A percentile compares a stretch with the other conserved stretches of the same genome.
phyloP scores from a whole-genome alignment of 2,888 invertebrate genomes.

The Troglohyphantes excavatus region DNA sequence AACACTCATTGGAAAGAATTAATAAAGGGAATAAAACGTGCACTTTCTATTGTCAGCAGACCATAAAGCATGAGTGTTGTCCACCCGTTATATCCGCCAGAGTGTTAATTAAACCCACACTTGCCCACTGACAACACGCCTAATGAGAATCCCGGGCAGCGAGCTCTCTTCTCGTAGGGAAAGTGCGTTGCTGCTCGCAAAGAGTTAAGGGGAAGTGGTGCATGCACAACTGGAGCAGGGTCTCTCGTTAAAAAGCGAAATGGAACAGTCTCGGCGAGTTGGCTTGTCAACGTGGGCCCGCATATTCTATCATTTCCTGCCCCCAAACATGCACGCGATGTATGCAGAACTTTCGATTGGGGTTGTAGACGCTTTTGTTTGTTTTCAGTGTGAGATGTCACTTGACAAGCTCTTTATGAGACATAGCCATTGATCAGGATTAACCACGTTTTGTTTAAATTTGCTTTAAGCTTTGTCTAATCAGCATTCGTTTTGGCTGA shows the following conservation, averaged over 20 bases:
- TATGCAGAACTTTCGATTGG: background rate
- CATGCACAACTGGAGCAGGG: constrained; percentile 47
- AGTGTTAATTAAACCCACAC: background rate
- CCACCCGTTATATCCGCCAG: background rate
- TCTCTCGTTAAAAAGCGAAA: constrained; percentile 12
- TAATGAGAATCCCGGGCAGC: background rate
- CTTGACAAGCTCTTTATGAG: too few species aligned
- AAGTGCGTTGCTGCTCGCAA: constrained; percentile 23
- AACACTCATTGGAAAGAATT: background rate
- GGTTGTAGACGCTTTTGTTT: background rate
- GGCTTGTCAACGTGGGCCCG: constrained; percentile 14
- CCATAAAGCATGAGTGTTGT: background rate
- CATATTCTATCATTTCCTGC: background rate
- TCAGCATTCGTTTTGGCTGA: too few species aligned
- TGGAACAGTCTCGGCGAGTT: constrained; percentile 12
- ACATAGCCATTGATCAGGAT: too few species aligned
- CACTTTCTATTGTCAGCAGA: background rate
- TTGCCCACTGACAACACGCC: background rate
- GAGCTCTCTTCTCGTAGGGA: background rate
- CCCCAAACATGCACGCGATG: background rate
- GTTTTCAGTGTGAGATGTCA: too few species aligned
- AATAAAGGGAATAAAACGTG: background rate
- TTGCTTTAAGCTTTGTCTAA: too few species aligned
- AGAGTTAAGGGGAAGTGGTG: constrained; percentile 11
- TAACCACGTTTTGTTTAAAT: too few species aligned